phyloP scores from a whole-genome alignment of 2,888 invertebrate genomes.

The Eucera pruinosa region DNA sequence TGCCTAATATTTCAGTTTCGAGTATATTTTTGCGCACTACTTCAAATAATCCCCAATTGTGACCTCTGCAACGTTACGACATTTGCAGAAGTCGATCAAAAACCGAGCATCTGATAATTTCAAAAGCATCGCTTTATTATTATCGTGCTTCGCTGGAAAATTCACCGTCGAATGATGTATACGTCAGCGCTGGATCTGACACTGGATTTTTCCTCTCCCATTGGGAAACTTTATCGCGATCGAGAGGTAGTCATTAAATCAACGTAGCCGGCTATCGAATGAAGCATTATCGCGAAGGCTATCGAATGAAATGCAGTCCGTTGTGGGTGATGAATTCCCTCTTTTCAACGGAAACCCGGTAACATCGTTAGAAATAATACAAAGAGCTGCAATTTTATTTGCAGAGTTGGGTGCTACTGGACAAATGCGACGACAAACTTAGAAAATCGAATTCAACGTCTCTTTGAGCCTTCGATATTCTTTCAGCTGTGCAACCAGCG shows the following conservation, averaged over 20 bases:
- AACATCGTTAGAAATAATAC: background rate
- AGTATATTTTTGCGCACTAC: background rate
- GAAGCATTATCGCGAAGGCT: slow-evolving; percentile 14
- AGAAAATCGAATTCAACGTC: slow-evolving; percentile 11
- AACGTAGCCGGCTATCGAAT: background rate
- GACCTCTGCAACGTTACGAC: background rate
- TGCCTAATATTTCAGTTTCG: background rate
- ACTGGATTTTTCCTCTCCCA: background rate
- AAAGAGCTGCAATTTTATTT: slow-evolving; percentile 15
- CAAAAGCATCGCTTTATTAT: background rate
- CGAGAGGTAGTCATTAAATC: slow-evolving; percentile 8
- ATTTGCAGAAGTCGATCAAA: background rate
- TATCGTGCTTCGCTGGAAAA: background rate
- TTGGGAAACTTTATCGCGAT: slow-evolving; percentile 3
- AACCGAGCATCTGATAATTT: background rate
- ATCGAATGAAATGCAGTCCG: background rate
- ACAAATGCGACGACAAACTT: slow-evolving; percentile 27
- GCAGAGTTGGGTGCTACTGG: background rate
- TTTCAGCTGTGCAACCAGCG: background rate
- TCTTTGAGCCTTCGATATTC: slow-evolving; percentile 3
- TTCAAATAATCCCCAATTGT: too few relatives aligned
- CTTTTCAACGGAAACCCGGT: background rate
- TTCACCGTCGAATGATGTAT: background rate
- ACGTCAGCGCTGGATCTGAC: background rate
- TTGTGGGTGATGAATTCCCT: slow-evolving; percentile 4